Evolutionary conservation across 2,888 invertebrate genomes (phyloP).

Genomic region (Syrista parreyssii): DNA sequence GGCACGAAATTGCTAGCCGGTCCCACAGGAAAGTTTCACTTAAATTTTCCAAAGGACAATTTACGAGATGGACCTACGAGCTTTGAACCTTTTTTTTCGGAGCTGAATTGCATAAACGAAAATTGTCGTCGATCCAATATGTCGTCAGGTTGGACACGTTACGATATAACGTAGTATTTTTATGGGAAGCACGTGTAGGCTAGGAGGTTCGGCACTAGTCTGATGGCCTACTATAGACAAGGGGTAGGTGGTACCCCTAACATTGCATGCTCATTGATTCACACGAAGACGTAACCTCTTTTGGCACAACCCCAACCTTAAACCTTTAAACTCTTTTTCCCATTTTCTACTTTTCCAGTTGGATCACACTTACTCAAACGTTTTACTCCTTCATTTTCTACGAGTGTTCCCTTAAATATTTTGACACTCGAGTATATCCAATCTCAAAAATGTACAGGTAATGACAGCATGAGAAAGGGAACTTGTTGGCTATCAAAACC

Average conservation of each 20-base stretch:
- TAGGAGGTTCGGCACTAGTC: slow-evolving; percentile 19
- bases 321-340: background rate
- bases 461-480: background rate
- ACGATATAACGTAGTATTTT: slow-evolving; percentile 7
- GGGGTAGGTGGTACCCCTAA: too few species aligned
- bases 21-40: background rate
- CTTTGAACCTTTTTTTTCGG: background rate
- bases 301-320: background rate
- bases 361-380: background rate
- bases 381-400: background rate
- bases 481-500: background rate
- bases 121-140: slow-evolving; percentile 18
- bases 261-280: background rate
- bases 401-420: background rate
- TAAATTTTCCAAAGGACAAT: slow-evolving; percentile 1
- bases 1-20: background rate
- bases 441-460: background rate
- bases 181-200: slow-evolving; percentile 34
- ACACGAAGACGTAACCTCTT: background rate
- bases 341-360: background rate
- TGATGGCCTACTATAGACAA: background rate
- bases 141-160: slow-evolving; percentile 12
- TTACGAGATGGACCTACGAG: background rate
- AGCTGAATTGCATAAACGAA: slow-evolving; percentile 12
- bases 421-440: slow-evolving; percentile 4